Conservation (phyloP, 2,113 vertebrate genomes). For the Chaetodon trifascialis region DNA sequence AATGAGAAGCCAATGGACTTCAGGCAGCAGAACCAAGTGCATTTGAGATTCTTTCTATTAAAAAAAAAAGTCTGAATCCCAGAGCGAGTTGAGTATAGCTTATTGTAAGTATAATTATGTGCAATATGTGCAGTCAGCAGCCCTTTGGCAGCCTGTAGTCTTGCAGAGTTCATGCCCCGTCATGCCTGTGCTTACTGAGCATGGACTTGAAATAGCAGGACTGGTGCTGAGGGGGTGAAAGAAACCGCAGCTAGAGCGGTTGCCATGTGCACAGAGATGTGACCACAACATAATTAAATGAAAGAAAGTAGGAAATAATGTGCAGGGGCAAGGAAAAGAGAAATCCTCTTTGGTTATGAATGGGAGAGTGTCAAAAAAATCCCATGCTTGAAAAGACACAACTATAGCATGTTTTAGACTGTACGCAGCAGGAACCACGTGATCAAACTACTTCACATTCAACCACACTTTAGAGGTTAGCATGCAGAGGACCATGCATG, state of each 20-base stretch:
- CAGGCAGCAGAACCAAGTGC: neutral
- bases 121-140: conserved; percentile 72
- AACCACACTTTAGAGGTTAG: conserved; percentile 22
- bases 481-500: conserved; percentile 1
- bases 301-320: conserved; percentile 58
- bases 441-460: conserved; percentile 10
- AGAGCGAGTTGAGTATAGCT: conserved; percentile 39
- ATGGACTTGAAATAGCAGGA: conserved; percentile 78
- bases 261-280: conserved; percentile 72
- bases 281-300: conserved; percentile 71
- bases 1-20: neutral
- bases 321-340: conserved; percentile 29
- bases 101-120: conserved; percentile 68
- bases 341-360: conserved; percentile 41
- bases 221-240: conserved; percentile 48
- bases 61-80: conserved; percentile 30
- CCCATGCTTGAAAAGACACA: conserved; percentile 13
- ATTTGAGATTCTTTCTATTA: neutral
- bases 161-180: conserved; percentile 77
- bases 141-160: conserved; percentile 64
- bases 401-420: conserved; percentile 24
- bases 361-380: conserved; percentile 31
- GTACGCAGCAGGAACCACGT: conserved; percentile 6
- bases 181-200: conserved; percentile 80
- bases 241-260: conserved; percentile 60